Evolutionary conservation across 2,797 vertebrate species (phyloP).

Genomic region (Typhlichthys eigenmanni): DNA sequence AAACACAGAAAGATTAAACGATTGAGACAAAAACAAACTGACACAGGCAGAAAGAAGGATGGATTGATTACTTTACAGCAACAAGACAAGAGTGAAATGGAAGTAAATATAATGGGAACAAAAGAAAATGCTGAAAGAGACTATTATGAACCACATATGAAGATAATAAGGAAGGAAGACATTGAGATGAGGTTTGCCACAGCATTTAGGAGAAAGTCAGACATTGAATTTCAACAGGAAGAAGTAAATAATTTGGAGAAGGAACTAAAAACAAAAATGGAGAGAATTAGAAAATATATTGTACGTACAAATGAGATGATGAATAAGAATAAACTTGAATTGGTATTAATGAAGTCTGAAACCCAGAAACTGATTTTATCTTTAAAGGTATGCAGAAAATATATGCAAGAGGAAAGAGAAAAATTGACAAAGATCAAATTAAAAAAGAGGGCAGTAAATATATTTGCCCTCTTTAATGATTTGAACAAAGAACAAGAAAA

Average conservation of each 20-base stretch:
- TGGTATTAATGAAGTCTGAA: slow-evolving; percentile 10
- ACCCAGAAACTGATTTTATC: slow-evolving; percentile 1
- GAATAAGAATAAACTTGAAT: background rate
- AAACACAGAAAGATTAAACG: background rate
- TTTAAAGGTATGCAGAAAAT: background rate
- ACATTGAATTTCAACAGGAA: slow-evolving; percentile 38
- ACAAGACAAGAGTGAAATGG: slow-evolving; percentile 37
- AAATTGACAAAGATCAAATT: background rate
- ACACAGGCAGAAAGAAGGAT: background rate
- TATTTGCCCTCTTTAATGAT: slow-evolving; percentile 9
- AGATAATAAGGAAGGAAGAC: too few species aligned
- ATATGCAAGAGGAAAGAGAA: slow-evolving; percentile 9
- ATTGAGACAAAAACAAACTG: background rate
- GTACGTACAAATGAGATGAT: slow-evolving; percentile 6
- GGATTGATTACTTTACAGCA: background rate
- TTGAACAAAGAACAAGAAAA: slow-evolving; percentile 24
- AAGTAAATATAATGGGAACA: slow-evolving; percentile 1
- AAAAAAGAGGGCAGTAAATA: slow-evolving; percentile 4
- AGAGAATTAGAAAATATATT: slow-evolving; percentile 23
- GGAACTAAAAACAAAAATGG: slow-evolving; percentile 15
- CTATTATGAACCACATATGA: background rate
- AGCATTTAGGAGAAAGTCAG: slow-evolving; percentile 12
- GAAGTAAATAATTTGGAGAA: slow-evolving; percentile 7
- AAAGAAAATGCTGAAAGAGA: background rate
- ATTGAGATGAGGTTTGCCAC: too few species aligned